Evolutionary conservation across 2,113 vertebrate species (phyloP), one percentile per base, ranked within the genome.

Genomic region (Triplophysa siluroides): DNA sequence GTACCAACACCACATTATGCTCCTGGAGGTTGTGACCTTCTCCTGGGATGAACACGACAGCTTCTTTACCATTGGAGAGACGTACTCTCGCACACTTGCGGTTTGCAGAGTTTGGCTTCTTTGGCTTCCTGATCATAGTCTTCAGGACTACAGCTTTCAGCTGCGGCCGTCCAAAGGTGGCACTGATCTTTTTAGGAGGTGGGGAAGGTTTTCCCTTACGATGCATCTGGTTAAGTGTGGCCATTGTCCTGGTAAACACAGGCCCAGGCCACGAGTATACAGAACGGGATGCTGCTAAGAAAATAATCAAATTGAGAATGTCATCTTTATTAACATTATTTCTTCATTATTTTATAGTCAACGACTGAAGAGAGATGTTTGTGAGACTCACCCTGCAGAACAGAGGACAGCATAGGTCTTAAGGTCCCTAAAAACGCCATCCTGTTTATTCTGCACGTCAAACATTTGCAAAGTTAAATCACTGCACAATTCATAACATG

Each of bases 41-140:
- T 0, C 97, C 95, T 0, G 96, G 97, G 63, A 98, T 94, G 83
- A 94, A 98, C 74, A 84, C 94, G 2, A 97, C 88, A 0, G 84
- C 95, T 84, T 98, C 96, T 0, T 86, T 92, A n/a, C 97, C 96
- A 0, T 91, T 95, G 82, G 95, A 96, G 8, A 98, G 93, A 0
- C 95, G 92, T 21, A 98, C 94, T 0, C 93, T 92, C 1, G 92
- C 95, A 8, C 97, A 98, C 73, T 97, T 98, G 19, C 96, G 93
- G 90, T 98, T 98, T 7, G 97, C 96, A 0, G 96, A 98, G 91
- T 98, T 98, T 54, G 97, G 97, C 47, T 98, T 98, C 88, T 98
- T 98, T 62, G 97, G 97, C 19, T 98, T 98, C 0, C 95, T 93
- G 84, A 92, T 95, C 79, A 98, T 91, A 0, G 95, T 98, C 81